Base-by-base conservation (phyloP, 30 jellyfish, hydroid and myxozoan species). In the Sanderia malayensis region DNA sequence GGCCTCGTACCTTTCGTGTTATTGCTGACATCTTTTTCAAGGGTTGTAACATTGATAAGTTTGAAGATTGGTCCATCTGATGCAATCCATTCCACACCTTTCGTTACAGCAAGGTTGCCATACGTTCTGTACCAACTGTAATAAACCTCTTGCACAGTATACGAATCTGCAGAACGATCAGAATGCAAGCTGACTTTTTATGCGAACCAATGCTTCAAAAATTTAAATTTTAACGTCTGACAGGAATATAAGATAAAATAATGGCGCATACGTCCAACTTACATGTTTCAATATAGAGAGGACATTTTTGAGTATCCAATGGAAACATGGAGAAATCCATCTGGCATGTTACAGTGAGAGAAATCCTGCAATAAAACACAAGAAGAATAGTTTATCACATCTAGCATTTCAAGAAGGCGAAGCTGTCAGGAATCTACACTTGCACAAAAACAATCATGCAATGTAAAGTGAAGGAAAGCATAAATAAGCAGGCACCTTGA, bases 61-160 rank as follows among this genome's bases (percentile, higher is more conserved):
- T 6, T 23, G 24, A 53, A 73, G 20, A 30, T 70, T 31, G 73
- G 73, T 3, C 85, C 85, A 2, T 57, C 67, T 11, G 66, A 31
- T 15, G 85, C 85, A 33, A 73, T 28, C 85, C 85, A 73, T 58
- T 73, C 85, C 3, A 73, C 85, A 24, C 85, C 85, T 34, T 44
- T 58, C 13, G 85, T 73, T 31, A 27, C 52, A 29, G 65, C 45
- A 8, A 55, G 3, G 31, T 73, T 73, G 4, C 85, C 85, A 19
- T 27, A 22, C 2, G 85, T 49, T 52, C 52, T 61, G 46, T 53
- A 73, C 85, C 85, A 73, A 20, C 64, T 33, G 68, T 73, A 73
- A 34, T 25, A 73, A 1, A 73, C 85, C 22, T 73, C 85, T 32
- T 73, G 74, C 21, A 53, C 44, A 13, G 85, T 73, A 70, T 73